These are phyloP conservation scores for Pocillopora grandis DNA, from an alignment of 92 coral and sea anemone genomes.

Conservation along the genomic window DNA sequence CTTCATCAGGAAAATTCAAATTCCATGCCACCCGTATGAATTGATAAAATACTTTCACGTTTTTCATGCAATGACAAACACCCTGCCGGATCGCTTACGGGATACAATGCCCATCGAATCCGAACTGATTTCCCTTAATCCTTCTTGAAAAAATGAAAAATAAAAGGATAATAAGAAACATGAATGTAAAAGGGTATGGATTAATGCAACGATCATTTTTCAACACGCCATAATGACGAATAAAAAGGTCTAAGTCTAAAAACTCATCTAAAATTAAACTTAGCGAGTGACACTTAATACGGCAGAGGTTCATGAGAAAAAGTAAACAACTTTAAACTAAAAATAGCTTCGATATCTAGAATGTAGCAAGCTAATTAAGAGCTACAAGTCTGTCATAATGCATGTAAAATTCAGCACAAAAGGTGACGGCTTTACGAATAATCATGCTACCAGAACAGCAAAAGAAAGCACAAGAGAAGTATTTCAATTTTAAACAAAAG, in stretches of 20 bases:
- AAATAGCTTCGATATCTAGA: not conserved
- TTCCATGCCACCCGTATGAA: too few relatives aligned
- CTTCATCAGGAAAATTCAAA: too few relatives aligned
- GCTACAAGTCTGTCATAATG: not conserved
- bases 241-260: slow-evolving; percentile 15
- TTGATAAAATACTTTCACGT: too few relatives aligned
- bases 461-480: not conserved
- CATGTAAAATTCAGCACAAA: not conserved
- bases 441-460: not conserved
- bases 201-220: not conserved
- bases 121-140: not conserved
- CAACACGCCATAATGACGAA: not conserved
- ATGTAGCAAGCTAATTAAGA: not conserved
- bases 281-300: not conserved
- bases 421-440: not conserved
- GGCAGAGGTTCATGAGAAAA: not conserved
- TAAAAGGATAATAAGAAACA: not conserved
- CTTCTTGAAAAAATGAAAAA: not conserved
- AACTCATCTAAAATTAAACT: slow-evolving; percentile 1
- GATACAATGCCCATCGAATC: too few relatives aligned
- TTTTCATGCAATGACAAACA: too few relatives aligned
- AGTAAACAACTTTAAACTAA: not conserved
- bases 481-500: too few relatives aligned
- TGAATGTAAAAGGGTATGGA: not conserved
- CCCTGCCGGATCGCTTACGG: too few relatives aligned